Evolutionary conservation across 2,113 vertebrate species (phyloP).

Genomic region (Sylvietta virens): DNA sequence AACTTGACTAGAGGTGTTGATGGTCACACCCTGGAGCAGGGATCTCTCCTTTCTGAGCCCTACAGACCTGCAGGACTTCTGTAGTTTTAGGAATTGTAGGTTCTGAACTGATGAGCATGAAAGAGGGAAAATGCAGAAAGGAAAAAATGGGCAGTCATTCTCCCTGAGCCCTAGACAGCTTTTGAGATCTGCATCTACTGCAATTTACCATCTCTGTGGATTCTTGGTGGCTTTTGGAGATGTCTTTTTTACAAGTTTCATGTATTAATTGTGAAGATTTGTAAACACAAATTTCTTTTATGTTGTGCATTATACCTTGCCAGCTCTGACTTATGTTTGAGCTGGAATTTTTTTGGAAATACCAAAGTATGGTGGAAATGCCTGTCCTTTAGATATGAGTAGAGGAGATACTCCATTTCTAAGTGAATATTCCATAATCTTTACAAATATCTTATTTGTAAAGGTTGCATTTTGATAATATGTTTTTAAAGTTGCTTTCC

Average conservation of each 20-base stretch:
- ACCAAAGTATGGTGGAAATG: not conserved
- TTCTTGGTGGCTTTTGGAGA: not conserved
- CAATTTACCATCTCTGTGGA: not conserved
- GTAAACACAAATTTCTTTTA: not conserved
- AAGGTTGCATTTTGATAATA: not conserved
- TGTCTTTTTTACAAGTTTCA: not conserved
- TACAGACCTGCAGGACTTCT: not conserved
- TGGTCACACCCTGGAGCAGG: not conserved
- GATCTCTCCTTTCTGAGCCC: not conserved
- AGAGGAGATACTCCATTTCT: not conserved
- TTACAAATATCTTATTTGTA: not conserved
- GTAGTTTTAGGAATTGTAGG: not conserved
- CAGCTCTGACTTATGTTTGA: not conserved
- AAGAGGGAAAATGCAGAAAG: not conserved
- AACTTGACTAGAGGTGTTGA: not conserved
- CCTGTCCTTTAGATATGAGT: not conserved
- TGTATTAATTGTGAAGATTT: not conserved
- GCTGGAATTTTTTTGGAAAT: not conserved
- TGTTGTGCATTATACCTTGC: rapidly evolving
- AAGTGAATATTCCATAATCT: not conserved
- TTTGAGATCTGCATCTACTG: not conserved
- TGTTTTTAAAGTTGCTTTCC: not conserved
- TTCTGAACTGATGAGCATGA: not conserved
- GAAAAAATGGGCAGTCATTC: not conserved
- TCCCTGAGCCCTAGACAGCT: not conserved